Evolutionary conservation across 2,113 vertebrate species (phyloP).

Genomic region (Aldabrachelys gigantea): DNA sequence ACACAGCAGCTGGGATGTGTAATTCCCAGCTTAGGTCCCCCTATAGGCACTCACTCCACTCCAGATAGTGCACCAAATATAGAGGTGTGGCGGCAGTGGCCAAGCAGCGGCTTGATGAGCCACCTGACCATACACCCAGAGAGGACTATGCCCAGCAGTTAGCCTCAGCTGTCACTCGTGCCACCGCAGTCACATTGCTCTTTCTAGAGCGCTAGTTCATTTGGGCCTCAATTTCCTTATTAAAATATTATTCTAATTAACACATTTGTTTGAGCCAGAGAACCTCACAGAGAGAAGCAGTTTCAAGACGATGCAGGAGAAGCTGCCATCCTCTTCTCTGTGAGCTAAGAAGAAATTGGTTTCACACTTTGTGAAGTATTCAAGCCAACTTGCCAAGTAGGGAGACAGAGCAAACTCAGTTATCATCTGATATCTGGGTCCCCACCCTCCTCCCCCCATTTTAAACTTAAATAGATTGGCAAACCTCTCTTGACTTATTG

Average conservation of each 20-base stretch:
- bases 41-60: too few species aligned
- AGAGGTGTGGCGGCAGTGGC: too few species aligned
- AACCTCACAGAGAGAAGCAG: not conserved
- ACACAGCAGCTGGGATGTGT: not conserved
- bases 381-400: not conserved
- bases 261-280: not conserved
- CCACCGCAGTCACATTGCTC: too few species aligned
- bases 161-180: too few species aligned
- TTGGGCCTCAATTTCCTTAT: not conserved
- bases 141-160: too few species aligned
- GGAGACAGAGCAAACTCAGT: not conserved
- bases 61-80: too few species aligned
- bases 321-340: not conserved
- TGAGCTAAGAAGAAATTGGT: not conserved
- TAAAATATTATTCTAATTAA: not conserved
- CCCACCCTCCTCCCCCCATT: fast-evolving
- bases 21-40: not conserved
- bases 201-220: not conserved
- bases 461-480: not conserved
- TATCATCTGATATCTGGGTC: not conserved
- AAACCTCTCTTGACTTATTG: not conserved
- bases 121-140: too few species aligned
- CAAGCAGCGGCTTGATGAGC: too few species aligned
- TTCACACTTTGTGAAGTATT: not conserved
- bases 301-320: not conserved